Evolutionary conservation across 2,113 vertebrate species (phyloP), one percentile per base, ranked within the genome.

Genomic region (Myxocyprinus asiaticus): DNA sequence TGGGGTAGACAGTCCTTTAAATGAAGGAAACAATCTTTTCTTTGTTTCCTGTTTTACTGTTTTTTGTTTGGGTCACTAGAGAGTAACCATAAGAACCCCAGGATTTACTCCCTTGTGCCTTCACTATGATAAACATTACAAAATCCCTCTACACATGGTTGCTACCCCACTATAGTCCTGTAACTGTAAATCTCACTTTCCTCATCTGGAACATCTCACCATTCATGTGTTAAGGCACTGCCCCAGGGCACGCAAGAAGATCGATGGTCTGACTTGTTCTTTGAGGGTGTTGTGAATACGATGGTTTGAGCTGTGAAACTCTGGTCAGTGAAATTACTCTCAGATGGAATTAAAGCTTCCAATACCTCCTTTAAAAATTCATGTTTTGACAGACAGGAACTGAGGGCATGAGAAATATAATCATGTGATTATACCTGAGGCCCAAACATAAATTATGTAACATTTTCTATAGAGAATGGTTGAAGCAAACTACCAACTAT

Each of bases 181-280:
- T 17, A 17, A 48, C 33, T 33, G 22, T 74, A 78, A 67, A 74
- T 78, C 56, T 71, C 65, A 69, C 48, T 69, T 59, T 64, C 22
- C 67, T 47, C 55, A 50, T 59, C 76, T 58, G 48, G 45, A 76
- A 4, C 5, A 15, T 71, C n/a, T 81, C 61, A 14, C 1, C 11
- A n/a, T n/a, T 42, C 62, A 73, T 67, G 53, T 73, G 56, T 67
- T 59, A 9, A 44, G 58, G n/a, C 43, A 45, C 44, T 61, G 42
- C 68, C 50, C 72, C 14, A 55, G 48, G 70, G 56, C 63, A 63
- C 53, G 74, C 59, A 56, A 56, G 53, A 64, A 58, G 61, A 80
- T 33, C 45, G 15, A 73, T 73, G 51, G 62, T 53, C 61, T 74
- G 56, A 15, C 69, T 15, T 42, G 4, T 59, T 22, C 5, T 71